Base-by-base conservation (phyloP, 2,797 vertebrate genomes). In the Gambusia yucatana region DNA sequence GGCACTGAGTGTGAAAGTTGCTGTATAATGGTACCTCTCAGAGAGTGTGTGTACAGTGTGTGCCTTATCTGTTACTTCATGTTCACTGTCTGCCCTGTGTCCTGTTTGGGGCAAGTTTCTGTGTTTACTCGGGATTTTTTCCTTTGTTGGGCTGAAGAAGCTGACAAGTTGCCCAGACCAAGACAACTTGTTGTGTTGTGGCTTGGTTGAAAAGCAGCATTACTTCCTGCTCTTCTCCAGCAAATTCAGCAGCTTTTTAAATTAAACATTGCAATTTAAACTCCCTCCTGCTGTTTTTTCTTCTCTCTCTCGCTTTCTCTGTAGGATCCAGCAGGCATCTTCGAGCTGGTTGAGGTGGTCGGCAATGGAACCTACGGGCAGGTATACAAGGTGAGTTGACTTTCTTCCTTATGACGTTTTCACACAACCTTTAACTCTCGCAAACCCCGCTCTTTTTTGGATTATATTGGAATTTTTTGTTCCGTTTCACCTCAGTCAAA, bases 311-410 rank as follows among this genome's bases (percentile, higher is more conserved):
- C 28, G 10, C 0, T 88, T 7, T 88, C 75, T 87, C 59, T 69
- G 28, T 83, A 98, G 97, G 97, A 98, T 91, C 97, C 97, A 72
- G 97, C 97, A 7, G 97, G 97, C 48, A 98, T 98, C 91, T 98
- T 98, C 67, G 97, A 98, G 94, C 96, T 98, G 91, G 97, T 98
- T 47, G 97, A 98, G 86, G 97, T 98, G 13, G 97, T 98, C 0
- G 97, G 97, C 88, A 98, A 98, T 94, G 97, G 97, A 39, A 98
- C 97, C 47, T 98, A 98, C 0, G 97, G 97, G 30, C 97, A 98
- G 88, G 97, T 98, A 77, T 98, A 98, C 93, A 98, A 98, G 97
- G 97, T 98, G 88, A 96, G 96, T 46, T 6, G 11, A 13, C n/a
- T 50, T 8, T 36, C 28, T 30, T 33, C 57, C 55, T 13, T 6